phyloP scores from a whole-genome alignment of 2,888 invertebrate species.

The Clepsis dumicolana region DNA sequence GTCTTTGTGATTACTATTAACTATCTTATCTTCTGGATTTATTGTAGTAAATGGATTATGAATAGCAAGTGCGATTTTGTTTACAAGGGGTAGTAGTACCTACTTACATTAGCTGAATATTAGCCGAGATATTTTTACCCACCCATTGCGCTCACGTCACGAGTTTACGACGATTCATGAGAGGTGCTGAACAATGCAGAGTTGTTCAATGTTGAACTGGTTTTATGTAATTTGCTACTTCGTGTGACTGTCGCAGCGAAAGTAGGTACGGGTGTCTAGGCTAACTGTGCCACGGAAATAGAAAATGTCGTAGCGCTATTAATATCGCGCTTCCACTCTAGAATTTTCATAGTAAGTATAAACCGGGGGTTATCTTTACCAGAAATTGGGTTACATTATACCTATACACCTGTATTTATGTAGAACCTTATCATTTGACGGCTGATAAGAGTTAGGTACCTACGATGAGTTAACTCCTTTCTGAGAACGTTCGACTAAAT shows the following conservation, averaged over 20 bases:
- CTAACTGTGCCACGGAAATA: constrained; percentile 55
- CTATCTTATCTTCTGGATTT: neutral
- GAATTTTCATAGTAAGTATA: constrained; percentile 54
- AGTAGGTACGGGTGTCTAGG: too few species aligned
- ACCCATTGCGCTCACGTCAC: neutral
- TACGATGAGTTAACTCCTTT: constrained; percentile 53
- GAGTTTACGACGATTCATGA: too few species aligned
- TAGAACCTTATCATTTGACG: constrained; percentile 67
- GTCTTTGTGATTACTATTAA: constrained; percentile 66
- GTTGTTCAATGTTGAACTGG: neutral
- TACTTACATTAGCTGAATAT: neutral
- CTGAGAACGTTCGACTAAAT: constrained; percentile 52
- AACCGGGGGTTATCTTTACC: constrained; percentile 54
- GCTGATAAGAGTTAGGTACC: constrained; percentile 66
- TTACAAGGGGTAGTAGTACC: too few species aligned
- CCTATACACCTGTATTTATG: constrained; percentile 48
- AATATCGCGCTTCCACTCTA: constrained; percentile 58
- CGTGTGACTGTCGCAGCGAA: constrained; percentile 24
- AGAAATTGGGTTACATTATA: constrained; percentile 77
- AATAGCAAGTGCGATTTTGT: neutral
- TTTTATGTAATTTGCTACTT: neutral
- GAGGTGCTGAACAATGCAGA: neutral
- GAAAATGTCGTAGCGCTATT: constrained; percentile 71
- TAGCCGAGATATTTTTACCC: neutral
- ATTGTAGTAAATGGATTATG: neutral